Evolutionary conservation across 1,140 invertebrate genomes (phyloP).

Genomic region (Tribolium castaneum): DNA sequence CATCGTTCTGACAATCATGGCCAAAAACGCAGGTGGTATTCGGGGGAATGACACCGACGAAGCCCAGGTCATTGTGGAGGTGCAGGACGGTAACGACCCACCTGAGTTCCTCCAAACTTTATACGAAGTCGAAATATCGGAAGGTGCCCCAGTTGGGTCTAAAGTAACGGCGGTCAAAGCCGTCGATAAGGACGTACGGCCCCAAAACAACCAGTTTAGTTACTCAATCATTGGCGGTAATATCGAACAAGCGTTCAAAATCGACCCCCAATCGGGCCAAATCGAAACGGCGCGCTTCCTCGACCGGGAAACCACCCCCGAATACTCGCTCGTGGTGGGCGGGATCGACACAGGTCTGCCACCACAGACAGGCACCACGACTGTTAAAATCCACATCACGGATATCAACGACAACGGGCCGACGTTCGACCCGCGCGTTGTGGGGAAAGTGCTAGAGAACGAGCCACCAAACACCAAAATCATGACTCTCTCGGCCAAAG

Average conservation of each 20-base stretch:
- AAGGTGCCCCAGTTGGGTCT: constrained; percentile 79
- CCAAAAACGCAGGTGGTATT: constrained; percentile 94
- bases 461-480: constrained; percentile 86
- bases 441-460: constrained; percentile 88
- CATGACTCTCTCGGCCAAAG: constrained; percentile 85
- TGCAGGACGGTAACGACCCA: constrained; percentile 96
- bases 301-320: constrained; percentile 83
- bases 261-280: constrained; percentile 87
- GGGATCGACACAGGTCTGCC: constrained; percentile 90
- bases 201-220: constrained; percentile 92
- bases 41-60: constrained; percentile 95
- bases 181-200: constrained; percentile 89
- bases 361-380: constrained; percentile 88
- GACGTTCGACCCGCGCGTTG: constrained; percentile 77
- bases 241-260: constrained; percentile 83
- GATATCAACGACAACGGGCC: constrained; percentile 97
- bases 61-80: constrained; percentile 91
- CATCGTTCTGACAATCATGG: constrained; percentile 90
- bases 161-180: constrained; percentile 85
- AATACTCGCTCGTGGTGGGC: constrained; percentile 86
- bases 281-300: constrained; percentile 81
- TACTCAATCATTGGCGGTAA: constrained; percentile 92
- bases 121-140: constrained; percentile 83
- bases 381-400: constrained; percentile 79
- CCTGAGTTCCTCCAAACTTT: constrained; percentile 85